Evolutionary conservation across 2,113 vertebrate species (phyloP), one percentile per base, ranked within the genome.

Genomic region (Corythaixoides concolor): DNA sequence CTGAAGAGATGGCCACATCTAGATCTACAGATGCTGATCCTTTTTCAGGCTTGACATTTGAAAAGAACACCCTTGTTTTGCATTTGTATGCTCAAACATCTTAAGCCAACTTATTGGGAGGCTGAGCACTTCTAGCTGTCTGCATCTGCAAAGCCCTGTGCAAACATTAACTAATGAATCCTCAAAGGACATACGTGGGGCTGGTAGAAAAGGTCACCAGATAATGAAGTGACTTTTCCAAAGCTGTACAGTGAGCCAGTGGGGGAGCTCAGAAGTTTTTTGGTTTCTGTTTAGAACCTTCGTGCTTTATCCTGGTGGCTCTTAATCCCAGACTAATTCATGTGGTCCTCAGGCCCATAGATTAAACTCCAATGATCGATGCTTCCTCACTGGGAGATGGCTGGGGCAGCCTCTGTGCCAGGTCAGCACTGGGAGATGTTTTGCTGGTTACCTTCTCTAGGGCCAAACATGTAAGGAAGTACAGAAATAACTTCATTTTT

Each of bases 81-180:
- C 80, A 79, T 95, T 95, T 95, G 91, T 95, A 47, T 93, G 84
- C 96, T 96, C 62, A 88, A 84, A 73, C 80, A 88, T 88, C 94
- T 95, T 90, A 92, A 96, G 94, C 90, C 92, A 85, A 64, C 90
- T 93, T 95, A 87, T 19, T 89, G 89, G 83, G 73, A 97, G 86
- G 95, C 92, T 93, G 90, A 97, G 77, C 90, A 69, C 86, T 96
- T 41, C 35, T 87, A 72, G 47, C 85, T 90, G 90, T 90, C 63
- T 49, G 74, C 76, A 52, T 74, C 85, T 93, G 62, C 0, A 12
- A n/a, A 87, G 83, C 69, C 49, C 47, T 92, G 85, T 88, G 91
- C 91, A 95, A 96, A 93, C 75, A 92, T 95, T 95, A 95, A 92
- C 90, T 96, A 95, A 95, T 94, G 89, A 96, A 95, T 95, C 94